Conservation (phyloP, 2,888 invertebrate species). For the Neoascia interrupta region DNA sequence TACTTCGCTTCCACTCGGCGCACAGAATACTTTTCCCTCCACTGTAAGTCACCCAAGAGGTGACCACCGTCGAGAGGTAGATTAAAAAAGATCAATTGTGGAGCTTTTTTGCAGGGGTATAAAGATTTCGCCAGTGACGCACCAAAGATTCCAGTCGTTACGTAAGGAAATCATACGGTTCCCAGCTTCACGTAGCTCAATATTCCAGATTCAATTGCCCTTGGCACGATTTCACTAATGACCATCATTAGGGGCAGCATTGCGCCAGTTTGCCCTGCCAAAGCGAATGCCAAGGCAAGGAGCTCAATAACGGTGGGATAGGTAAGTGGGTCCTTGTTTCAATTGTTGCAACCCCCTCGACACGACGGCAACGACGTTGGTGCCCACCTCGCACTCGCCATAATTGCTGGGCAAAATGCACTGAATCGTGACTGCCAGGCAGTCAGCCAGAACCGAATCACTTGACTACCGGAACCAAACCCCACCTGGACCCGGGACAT, state of each 20-base stretch:
- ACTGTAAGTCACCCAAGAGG: too few relatives aligned
- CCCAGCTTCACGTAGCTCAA: neutral
- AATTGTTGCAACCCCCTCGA: neutral
- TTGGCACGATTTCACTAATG: slow-evolving; percentile 34
- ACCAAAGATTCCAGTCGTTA: too few relatives aligned
- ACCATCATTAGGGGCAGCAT: neutral
- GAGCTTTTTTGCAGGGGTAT: too few relatives aligned
- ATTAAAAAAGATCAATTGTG: too few relatives aligned
- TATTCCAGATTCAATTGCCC: slow-evolving; percentile 33
- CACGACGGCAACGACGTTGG: neutral
- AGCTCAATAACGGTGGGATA: too few relatives aligned
- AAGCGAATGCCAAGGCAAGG: too few relatives aligned
- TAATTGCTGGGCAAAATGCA: neutral
- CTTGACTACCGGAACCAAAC: neutral
- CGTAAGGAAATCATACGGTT: neutral
- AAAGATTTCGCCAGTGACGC: too few relatives aligned
- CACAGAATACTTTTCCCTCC: too few relatives aligned
- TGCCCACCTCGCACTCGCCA: neutral
- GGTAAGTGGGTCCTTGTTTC: too few relatives aligned
- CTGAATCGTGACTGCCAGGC: slow-evolving; percentile 49
- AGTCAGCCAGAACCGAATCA: slow-evolving; percentile 14
- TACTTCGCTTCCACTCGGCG: too few relatives aligned
- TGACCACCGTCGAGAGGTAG: too few relatives aligned
- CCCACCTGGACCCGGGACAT: neutral
- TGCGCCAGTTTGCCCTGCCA: neutral